Conservation (phyloP, 2,113 vertebrate genomes). For the Hypanus sabinus region DNA sequence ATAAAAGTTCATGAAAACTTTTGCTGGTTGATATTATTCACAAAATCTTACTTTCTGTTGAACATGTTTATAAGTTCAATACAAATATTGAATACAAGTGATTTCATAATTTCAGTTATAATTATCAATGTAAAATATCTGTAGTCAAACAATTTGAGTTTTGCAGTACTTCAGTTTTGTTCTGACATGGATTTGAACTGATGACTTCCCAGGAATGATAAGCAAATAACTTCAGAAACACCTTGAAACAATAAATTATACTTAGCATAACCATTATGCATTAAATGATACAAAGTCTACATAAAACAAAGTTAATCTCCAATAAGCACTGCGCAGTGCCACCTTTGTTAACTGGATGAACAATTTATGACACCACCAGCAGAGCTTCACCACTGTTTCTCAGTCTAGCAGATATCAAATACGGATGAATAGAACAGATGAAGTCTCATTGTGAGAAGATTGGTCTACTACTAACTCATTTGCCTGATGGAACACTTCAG, state of each 20-base stretch:
- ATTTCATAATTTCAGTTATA: background rate
- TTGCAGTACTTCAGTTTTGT: too few relatives aligned
- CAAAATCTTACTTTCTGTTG: background rate
- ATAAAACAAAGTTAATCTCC: background rate
- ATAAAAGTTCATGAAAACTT: background rate
- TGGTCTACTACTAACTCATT: background rate
- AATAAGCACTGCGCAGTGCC: background rate
- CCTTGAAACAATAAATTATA: background rate
- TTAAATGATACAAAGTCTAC: background rate
- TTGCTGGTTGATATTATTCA: background rate
- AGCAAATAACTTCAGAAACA: background rate
- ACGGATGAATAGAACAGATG: background rate
- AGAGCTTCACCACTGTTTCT: background rate
- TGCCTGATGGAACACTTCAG: background rate
- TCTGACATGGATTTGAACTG: too few relatives aligned
- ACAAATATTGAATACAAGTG: background rate
- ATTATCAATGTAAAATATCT: too few relatives aligned
- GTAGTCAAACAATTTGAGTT: too few relatives aligned
- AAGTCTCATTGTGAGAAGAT: background rate
- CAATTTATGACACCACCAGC: background rate
- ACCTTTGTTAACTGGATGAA: background rate
- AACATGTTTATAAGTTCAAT: background rate
- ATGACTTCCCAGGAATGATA: background rate
- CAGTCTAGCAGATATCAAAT: background rate
- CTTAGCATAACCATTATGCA: background rate